phyloP scores from a whole-genome alignment of 2,797 vertebrate genomes.

The Amazonetta brasiliensis region DNA sequence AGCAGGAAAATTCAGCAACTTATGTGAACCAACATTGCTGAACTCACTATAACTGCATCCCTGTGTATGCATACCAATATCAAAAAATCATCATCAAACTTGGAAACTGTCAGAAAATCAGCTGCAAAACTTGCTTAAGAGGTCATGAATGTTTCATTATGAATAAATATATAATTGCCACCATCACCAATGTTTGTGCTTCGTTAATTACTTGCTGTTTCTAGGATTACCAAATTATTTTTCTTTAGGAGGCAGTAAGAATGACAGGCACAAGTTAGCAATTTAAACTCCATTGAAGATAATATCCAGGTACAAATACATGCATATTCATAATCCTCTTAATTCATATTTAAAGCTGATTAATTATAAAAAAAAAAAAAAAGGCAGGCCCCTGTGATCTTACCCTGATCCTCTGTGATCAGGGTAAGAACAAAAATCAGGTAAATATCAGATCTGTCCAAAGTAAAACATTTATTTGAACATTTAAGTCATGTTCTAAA shows the following conservation, averaged over 20 bases:
- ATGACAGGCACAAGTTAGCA: background rate
- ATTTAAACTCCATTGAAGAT: background rate
- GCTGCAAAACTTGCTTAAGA: background rate
- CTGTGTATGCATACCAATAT: background rate
- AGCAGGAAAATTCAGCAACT: background rate
- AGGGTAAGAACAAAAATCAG: background rate
- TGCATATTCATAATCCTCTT: background rate
- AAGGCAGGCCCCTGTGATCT: background rate
- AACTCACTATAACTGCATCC: background rate
- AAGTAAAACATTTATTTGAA: background rate
- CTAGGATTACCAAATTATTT: background rate
- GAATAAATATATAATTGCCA: accelerated
- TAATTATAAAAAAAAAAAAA: background rate
- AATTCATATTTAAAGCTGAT: background rate
- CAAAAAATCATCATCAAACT: background rate
- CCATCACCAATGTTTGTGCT: background rate
- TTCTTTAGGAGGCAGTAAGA: background rate
- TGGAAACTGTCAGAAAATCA: background rate
- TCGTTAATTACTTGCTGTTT: background rate
- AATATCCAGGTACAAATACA: background rate
- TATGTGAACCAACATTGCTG: background rate
- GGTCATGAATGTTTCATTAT: background rate
- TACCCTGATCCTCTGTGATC: background rate
- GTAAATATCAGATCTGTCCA: background rate
- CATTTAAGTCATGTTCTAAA: background rate